Evolutionary conservation across 2,797 vertebrate species (phyloP), one percentile per base, ranked within the genome.

Genomic region (Acanthurus leucopareius): DNA sequence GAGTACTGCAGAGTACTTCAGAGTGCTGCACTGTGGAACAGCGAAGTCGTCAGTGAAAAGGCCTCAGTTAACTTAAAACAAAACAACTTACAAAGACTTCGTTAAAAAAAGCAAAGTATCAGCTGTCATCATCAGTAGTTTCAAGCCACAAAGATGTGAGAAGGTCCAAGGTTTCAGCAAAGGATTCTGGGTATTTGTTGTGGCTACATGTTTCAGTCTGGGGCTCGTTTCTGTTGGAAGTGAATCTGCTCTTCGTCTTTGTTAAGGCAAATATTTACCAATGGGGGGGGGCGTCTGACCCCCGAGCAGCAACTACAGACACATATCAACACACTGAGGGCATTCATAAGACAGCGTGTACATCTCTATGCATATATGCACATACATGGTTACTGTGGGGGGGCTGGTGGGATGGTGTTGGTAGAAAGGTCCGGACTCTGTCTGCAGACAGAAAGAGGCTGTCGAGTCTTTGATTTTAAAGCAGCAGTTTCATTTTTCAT

Each of bases 231-330:
- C 32, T 45, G 62, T 60, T 59, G 71, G 64, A 38, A 40, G 72
- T 62, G 14, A 48, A 58, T 75, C 73, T 74, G 77, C 69, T 84
- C 59, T 68, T 56, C 64, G 64, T 86, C 78, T 82, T 88, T 35
- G 56, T 92, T 94, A 95, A 94, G 93, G 92, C 91, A 94, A 91
- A 89, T 72, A 48, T 65, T 73, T 14, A 58, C 49, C 5, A 54
- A 58, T n/a, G 40, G 66, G 51, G 79, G 79, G 56, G 62, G 40
- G 54, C 56, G 10, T 35, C 1, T 49, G 68, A 63, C 48, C 51
- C 75, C 58, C 28, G n/a, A 80, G 69, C 69, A 81, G 74, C 77
- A 8, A n/a, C 67, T 7, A 57, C 57, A 44, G 49, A 80, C 67
- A 74, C 66, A 53, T 15, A 71, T 58, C 72, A 45, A 88, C 86